Evolutionary conservation across 2,797 vertebrate species (phyloP).

Genomic region (Pantherophis vulpinus): DNA sequence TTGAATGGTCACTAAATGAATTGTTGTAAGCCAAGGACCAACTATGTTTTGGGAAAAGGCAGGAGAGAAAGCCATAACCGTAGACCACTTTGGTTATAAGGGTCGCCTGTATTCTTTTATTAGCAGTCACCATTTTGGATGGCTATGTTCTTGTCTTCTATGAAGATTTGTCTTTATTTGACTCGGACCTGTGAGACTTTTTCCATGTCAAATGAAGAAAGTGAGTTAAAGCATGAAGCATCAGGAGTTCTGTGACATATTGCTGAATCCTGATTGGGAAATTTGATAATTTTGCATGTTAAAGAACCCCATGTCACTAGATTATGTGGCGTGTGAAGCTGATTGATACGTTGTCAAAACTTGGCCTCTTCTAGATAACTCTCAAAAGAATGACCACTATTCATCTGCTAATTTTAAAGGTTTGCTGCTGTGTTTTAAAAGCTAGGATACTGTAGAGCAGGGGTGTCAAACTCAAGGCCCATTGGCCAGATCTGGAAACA

Average conservation of each 20-base stretch:
- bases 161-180: neutral
- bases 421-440: neutral
- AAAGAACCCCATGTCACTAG: too few species aligned
- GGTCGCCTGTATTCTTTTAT: neutral
- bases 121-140: neutral
- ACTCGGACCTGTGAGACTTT: neutral
- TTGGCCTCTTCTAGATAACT: neutral
- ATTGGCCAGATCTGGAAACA: too few species aligned
- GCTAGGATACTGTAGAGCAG: neutral
- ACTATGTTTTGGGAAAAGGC: neutral
- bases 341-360: neutral
- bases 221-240: neutral
- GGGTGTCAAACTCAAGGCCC: too few species aligned
- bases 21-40: too few species aligned
- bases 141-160: neutral
- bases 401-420: neutral
- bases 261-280: neutral
- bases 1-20: neutral
- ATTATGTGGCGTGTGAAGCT: neutral
- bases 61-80: neutral
- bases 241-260: neutral
- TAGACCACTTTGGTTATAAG: neutral
- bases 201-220: neutral
- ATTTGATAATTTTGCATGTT: neutral
- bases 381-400: neutral